Evolutionary conservation across 2,797 vertebrate genomes (phyloP).

Genomic region (Xenopus petersii): DNA sequence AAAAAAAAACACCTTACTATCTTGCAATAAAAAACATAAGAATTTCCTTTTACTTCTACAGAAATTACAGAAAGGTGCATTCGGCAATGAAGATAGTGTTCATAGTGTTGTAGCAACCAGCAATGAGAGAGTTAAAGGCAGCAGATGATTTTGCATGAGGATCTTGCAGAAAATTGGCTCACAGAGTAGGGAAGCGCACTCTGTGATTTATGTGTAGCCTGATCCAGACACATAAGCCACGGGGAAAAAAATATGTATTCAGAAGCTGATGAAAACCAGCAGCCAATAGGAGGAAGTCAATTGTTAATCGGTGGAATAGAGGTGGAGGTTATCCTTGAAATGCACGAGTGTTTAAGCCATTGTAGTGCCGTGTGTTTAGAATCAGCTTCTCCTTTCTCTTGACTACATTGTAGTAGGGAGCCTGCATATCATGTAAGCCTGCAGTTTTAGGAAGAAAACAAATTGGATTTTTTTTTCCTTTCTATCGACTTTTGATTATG

Average conservation of each 20-base stretch:
- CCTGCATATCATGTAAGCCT: conserved; percentile 6
- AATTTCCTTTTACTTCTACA: not conserved
- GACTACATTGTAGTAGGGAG: not conserved
- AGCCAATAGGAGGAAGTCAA: conserved; percentile 39
- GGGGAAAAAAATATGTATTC: conserved; percentile 33
- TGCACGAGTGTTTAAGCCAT: conserved; percentile 30
- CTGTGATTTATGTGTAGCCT: conserved; percentile 39
- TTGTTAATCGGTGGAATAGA: conserved; percentile 42
- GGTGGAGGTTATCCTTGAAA: conserved; percentile 39
- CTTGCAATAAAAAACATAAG: conserved; percentile 18
- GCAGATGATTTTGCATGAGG: conserved; percentile 33
- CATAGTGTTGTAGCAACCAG: conserved; percentile 6
- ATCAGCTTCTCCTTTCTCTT: conserved; percentile 23
- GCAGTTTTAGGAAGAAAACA: not conserved
- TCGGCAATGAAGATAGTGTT: not conserved
- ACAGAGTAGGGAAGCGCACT: conserved; percentile 18
- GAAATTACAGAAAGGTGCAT: no score
- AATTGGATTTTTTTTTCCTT: not conserved
- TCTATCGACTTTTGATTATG: conserved; percentile 25
- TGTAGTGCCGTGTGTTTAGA: conserved; percentile 22
- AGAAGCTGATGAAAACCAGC: conserved; percentile 31
- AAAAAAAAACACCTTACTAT: conserved; percentile 1
- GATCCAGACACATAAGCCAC: conserved; percentile 31
- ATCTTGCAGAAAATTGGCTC: conserved; percentile 29
- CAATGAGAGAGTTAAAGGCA: conserved; percentile 28